phyloP scores from a whole-genome alignment of 2,113 vertebrate species.

The Arizona elegans region DNA sequence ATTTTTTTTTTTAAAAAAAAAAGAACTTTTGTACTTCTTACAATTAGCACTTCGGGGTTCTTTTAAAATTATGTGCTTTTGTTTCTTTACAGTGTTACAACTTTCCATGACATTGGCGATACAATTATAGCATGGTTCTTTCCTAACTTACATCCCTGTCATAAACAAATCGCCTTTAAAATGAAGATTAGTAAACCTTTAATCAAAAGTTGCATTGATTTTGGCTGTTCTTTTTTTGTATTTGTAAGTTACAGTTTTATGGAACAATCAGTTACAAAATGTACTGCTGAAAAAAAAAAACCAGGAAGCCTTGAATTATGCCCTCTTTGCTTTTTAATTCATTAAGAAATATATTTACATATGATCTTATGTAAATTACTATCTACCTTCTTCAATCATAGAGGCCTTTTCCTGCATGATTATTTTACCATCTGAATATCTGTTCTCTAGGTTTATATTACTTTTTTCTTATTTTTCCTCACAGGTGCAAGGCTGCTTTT shows the following conservation, averaged over 20 bases:
- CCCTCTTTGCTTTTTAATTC: not conserved
- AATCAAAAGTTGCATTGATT: not conserved
- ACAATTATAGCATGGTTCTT: not conserved
- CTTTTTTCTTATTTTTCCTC: not conserved
- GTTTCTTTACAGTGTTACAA: not conserved
- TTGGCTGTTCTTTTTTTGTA: not conserved
- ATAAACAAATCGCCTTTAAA: not conserved
- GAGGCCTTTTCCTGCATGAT: not conserved
- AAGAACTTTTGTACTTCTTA: not conserved
- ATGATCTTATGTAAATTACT: not conserved
- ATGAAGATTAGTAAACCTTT: not conserved
- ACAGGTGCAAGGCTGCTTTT: not conserved
- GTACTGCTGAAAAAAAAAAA: not conserved
- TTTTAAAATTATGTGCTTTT: not conserved
- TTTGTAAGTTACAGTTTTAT: not conserved
- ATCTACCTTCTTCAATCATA: not conserved
- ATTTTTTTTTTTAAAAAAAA: not conserved
- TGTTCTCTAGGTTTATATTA: not conserved
- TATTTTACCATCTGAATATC: not conserved
- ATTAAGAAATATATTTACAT: not conserved
- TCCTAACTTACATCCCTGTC: not conserved
- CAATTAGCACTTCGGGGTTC: not conserved
- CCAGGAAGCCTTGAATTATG: not conserved
- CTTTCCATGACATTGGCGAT: not conserved
- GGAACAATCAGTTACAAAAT: not conserved